These are phyloP conservation scores for Hydroisotoma schaefferi DNA, from an alignment of 2,888 invertebrate genomes.

Conservation along the genomic window DNA sequence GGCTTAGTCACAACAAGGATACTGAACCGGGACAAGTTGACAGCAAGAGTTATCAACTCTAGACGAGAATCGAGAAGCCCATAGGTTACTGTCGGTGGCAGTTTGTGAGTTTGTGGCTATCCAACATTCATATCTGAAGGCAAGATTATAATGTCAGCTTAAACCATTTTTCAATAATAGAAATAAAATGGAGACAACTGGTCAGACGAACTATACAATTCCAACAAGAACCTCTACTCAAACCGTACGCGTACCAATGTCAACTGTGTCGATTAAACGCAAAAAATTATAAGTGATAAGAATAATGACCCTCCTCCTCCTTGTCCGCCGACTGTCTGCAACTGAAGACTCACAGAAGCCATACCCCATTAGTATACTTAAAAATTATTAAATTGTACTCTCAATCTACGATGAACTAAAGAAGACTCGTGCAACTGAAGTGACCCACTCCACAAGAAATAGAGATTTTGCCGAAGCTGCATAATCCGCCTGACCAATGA, in stretches of 20 bases:
- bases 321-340: slow-evolving; percentile 4
- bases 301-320: neutral
- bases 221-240: no score
- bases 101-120: slow-evolving; percentile 24
- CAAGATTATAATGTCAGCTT: neutral
- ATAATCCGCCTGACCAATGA: neutral
- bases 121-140: slow-evolving; percentile 31
- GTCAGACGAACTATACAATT: slow-evolving; percentile 7
- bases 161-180: neutral
- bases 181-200: neutral
- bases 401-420: neutral
- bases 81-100: slow-evolving; percentile 29
- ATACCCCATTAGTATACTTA: neutral
- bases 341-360: neutral
- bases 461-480: neutral
- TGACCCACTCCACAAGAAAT: neutral
- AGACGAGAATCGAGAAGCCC: slow-evolving; percentile 31
- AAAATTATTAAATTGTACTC: neutral
- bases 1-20: neutral
- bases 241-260: no score
- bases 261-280: neutral
- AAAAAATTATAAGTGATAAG: neutral
- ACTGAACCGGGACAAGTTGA: slow-evolving; percentile 19
- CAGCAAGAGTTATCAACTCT: slow-evolving; percentile 25
- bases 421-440: neutral